These are phyloP conservation scores for Torymus texanus DNA, from an alignment of 2,888 invertebrate genomes.

Conservation along the genomic window DNA sequence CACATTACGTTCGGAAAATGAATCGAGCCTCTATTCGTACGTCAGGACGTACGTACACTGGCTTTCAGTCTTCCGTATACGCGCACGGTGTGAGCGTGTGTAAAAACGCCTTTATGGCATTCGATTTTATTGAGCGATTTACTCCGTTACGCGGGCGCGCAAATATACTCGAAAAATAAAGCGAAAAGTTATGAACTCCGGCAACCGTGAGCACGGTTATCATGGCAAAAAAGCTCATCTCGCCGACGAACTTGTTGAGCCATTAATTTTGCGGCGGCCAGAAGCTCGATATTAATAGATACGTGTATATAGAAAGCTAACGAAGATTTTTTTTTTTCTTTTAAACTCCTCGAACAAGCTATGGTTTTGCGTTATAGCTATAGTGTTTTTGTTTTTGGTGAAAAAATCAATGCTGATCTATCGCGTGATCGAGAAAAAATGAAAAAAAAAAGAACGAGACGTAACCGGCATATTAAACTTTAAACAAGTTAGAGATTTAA, in stretches of 20 bases:
- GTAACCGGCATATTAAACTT: no score
- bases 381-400: slow-evolving; percentile 13
- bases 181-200: slow-evolving; percentile 33
- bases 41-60: not conserved
- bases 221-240: slow-evolving; percentile 26
- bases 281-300: slow-evolving; percentile 27
- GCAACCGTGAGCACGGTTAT: slow-evolving; percentile 12
- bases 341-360: not conserved
- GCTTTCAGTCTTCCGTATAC: slow-evolving; percentile 24
- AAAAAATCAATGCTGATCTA: no score
- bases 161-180: slow-evolving; percentile 38
- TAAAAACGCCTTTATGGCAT: slow-evolving; percentile 46
- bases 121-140: slow-evolving; percentile 45
- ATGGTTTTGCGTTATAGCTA: no score
- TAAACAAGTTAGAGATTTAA: no score
- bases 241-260: slow-evolving; percentile 28
- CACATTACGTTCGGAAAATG: slow-evolving; percentile 14
- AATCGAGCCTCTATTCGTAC: slow-evolving; percentile 11
- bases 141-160: slow-evolving; percentile 14
- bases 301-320: slow-evolving; percentile 19
- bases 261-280: slow-evolving; percentile 40
- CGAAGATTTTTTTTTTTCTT: slow-evolving; percentile 23
- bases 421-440: no score
- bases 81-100: no score
- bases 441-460: no score